These are phyloP conservation scores for Myrmecobius fasciatus DNA, from an alignment of 2,113 vertebrate species.

Conservation along the genomic window DNA sequence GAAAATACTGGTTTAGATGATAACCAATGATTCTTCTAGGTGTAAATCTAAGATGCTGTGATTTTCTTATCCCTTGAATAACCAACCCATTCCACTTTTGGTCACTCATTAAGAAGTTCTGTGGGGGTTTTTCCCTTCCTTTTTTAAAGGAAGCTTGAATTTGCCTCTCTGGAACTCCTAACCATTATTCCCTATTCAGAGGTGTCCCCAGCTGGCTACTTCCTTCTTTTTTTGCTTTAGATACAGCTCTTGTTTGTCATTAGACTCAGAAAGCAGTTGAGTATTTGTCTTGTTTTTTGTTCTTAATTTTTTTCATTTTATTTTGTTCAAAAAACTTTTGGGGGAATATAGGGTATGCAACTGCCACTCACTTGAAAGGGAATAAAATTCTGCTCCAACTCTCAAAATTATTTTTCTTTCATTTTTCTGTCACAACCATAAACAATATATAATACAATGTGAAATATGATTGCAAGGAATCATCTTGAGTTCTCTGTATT, in stretches of 20 bases:
- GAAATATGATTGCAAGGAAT: neutral
- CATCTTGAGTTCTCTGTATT: conserved; percentile 21
- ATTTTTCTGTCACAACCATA: neutral
- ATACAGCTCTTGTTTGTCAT: neutral
- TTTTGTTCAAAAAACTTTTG: neutral
- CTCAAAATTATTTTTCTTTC: neutral
- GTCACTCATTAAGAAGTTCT: neutral
- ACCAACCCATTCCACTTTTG: neutral
- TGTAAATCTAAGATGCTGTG: neutral
- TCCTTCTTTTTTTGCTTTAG: neutral
- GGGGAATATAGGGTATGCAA: neutral
- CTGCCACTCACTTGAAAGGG: neutral
- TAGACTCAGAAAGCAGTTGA: neutral
- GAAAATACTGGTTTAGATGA: neutral
- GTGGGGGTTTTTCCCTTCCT: neutral
- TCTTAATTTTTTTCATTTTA: neutral
- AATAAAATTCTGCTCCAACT: neutral
- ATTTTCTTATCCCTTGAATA: neutral
- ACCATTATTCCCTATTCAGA: neutral
- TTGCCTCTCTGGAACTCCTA: neutral
- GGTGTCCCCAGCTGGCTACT: neutral
- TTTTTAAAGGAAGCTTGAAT: neutral
- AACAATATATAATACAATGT: neutral
- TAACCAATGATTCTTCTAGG: neutral
- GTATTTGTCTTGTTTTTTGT: neutral